Base-by-base conservation (phyloP, 1,140 invertebrate species). In the Rhagoletis zephyria region DNA sequence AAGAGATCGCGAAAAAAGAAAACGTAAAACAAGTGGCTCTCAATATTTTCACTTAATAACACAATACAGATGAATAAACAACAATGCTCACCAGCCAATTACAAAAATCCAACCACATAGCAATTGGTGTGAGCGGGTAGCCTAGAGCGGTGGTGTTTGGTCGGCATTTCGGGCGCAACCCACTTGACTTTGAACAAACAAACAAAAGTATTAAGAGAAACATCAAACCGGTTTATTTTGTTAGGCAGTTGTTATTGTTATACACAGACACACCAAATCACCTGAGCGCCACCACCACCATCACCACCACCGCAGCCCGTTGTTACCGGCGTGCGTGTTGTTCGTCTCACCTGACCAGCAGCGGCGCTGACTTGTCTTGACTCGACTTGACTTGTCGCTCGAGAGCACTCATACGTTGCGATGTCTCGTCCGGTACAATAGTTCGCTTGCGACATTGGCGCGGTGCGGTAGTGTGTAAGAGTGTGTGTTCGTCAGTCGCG, bases 361-460 rank as follows among this genome's bases (percentile, higher is more conserved):
- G 56, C 74, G 51, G 51, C 51, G 51, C 51, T 30, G 30, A 30
- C 30, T 30, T 30, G 30, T 30, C 30, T 30, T 30, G 30, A 30
- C 30, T 30, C 30, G 30, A 30, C 30, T 30, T 63, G 61, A 63
- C 61, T 87, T 87, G 51, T 60, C 42, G 87, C 45, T 64, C 42
- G 64, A 81, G 74, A 81, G 74, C 74, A 81, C 40, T 10, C 48
- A 42, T 51, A 56, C 19, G 74, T 81, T 56, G 51, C 16, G 74
- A 51, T n/a, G 87, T 56, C 30, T 19, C 30, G 63, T 56, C 85
- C 64, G 86, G 30, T 87, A 30, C 30, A 30, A 30, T 30, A 88
- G 87, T 88, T 88, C 74, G 65, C 64, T 77, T 70, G 85, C 85
- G 85, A 67, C 87, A 64, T 87, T 88, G 64, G 60, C 65, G 65